Percentiles rank a stretch among this genome's conserved stretches.
These are phyloP conservation scores for Euproctis similis DNA, from an alignment of 2,888 invertebrate genomes.

Conservation along the genomic window DNA sequence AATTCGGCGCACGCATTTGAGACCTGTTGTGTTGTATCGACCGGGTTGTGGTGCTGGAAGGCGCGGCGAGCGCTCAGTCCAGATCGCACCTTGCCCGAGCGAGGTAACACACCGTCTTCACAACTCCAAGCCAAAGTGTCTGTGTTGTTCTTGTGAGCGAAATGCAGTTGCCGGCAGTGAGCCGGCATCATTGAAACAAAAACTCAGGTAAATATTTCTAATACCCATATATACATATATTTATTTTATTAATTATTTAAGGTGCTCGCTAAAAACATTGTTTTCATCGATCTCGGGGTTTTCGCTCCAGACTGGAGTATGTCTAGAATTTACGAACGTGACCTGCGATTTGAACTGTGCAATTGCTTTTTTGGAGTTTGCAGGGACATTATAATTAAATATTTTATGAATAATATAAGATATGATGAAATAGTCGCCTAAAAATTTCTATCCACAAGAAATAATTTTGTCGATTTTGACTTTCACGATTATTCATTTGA, in stretches of 20 bases:
- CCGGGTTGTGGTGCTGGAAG: conserved; percentile 30
- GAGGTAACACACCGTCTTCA: conserved; percentile 9
- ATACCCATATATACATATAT: not conserved
- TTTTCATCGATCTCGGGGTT: no score
- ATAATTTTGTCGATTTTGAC: no score
- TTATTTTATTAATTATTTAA: not conserved
- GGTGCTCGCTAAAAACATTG: no score
- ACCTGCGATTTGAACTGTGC: no score
- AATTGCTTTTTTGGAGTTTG: no score
- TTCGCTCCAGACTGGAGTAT: no score
- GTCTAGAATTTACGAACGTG: no score
- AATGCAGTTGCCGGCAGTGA: conserved; percentile 49
- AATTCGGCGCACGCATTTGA: conserved; percentile 58
- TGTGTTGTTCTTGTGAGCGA: conserved; percentile 33
- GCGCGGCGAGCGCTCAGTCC: conserved; percentile 42
- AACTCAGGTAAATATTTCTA: conserved; percentile 40
- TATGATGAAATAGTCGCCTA: no score
- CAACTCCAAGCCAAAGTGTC: conserved; percentile 16
- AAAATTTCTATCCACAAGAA: no score
- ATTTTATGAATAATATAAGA: no score
- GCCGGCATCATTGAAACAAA: conserved; percentile 46
- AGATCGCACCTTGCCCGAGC: conserved; percentile 28
- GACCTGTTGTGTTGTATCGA: conserved; percentile 67
- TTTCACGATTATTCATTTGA: no score
- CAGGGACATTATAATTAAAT: no score